Base-by-base conservation (phyloP, 1,140 invertebrate genomes). In the Trichoplusia ni region DNA sequence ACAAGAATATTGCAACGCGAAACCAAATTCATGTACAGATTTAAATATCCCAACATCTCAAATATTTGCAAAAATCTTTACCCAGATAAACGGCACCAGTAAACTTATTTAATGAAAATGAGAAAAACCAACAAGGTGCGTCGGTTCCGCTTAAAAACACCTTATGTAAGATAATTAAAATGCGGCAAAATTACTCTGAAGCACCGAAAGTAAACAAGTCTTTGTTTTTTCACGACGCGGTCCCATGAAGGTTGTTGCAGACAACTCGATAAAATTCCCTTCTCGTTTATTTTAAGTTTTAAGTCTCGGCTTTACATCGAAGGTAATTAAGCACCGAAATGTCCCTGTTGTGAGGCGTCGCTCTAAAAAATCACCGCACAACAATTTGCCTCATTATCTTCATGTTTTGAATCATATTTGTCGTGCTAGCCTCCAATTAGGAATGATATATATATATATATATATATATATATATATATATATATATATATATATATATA, bases 261-360 rank as follows among this genome's bases (percentile, higher is more conserved):
- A 9, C 40, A 33, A 42, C 64, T 71, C 71, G 77, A 84, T 79
- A 81, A 84, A 77, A 82, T 82, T 75, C 74, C 66, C 76, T 67
- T 79, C 74, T 73, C 71, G 69, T 82, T 85, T 85, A 83, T 83
- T 84, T 80, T 69, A 77, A 81, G 71, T n/a, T n/a, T n/a, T n/a
- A n/a, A n/a, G n/a, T 72, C 71, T 73, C 71, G 72, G 81, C 82
- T 84, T 84, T 84, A 84, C 81, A 79, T 64, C 71, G 51, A 46
- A 38, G 75, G 82, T 84, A 84, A 86, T 86, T 86, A 86, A 84
- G 77, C 81, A 84, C 79, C 83, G 78, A 82, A 82, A 84, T 82
- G 80, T 86, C 73, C 75, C 67, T 64, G 71, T 73, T 64, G 74
- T 64, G 63, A 67, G 80, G 80, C 80, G 79, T 84, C 75, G 75